Conservation (phyloP, 2,113 vertebrate genomes). For the Sigmodon hispidus region DNA sequence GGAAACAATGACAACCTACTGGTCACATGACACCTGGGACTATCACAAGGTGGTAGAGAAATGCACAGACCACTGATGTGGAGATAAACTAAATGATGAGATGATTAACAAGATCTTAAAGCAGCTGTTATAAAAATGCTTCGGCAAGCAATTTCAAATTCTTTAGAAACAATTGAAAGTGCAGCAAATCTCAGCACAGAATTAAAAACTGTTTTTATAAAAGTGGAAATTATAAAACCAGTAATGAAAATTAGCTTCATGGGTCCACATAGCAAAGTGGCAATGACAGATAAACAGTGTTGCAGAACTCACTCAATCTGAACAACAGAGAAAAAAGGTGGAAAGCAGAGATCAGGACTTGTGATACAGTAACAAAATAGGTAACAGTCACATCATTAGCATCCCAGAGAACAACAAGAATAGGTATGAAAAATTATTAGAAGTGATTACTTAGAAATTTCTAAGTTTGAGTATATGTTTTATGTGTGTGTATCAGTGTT, state of each 20-base stretch:
- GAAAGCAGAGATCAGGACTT: neutral
- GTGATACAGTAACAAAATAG: neutral
- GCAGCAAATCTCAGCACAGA: neutral
- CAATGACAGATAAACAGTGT: neutral
- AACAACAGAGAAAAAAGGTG: neutral
- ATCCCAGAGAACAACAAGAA: neutral
- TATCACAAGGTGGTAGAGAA: neutral
- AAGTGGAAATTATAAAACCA: slow-evolving; percentile 20
- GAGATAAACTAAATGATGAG: neutral
- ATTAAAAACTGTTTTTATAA: neutral
- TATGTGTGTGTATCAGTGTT: neutral
- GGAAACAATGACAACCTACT: neutral
- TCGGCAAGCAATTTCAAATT: neutral
- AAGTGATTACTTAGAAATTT: neutral
- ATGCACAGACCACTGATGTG: neutral
- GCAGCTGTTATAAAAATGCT: slow-evolving; percentile 4
- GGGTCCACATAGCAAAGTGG: neutral
- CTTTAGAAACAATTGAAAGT: slow-evolving; percentile 17
- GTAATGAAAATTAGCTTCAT: neutral
- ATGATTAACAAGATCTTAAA: slow-evolving; percentile 34
- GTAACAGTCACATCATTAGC: neutral
- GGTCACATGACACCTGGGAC: neutral
- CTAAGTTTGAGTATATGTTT: neutral
- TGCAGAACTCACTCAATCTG: neutral
- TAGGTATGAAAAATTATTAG: neutral